Conservation (phyloP, 2,888 invertebrate genomes). For the Deladenus siricidicola region DNA sequence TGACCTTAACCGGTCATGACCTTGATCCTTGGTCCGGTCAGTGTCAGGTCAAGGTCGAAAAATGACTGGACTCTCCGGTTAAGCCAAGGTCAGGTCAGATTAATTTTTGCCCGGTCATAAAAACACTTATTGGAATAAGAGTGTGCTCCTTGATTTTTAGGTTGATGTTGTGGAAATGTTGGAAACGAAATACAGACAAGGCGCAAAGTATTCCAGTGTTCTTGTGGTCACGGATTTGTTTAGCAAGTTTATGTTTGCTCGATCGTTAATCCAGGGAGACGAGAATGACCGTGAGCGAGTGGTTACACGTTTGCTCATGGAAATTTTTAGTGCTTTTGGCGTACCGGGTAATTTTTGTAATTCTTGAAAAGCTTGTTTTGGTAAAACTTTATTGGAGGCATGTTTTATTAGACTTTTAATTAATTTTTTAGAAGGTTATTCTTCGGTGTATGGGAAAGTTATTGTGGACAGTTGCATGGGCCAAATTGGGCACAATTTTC, state of each 20-base stretch:
- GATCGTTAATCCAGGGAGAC: conserved; percentile 4
- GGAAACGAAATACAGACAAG: conserved; percentile 5
- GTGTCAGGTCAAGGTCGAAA: too few species aligned
- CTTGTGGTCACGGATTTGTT: conserved; percentile 9
- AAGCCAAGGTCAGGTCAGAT: too few species aligned
- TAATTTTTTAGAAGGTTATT: conserved; percentile 9
- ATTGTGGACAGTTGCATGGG: conserved; percentile 3
- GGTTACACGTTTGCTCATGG: conserved; percentile 1
- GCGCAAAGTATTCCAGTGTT: conserved; percentile 2
- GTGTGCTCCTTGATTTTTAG: neutral
- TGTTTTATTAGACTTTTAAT: neutral
- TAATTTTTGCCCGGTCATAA: too few species aligned
- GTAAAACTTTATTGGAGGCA: neutral
- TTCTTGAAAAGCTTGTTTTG: neutral
- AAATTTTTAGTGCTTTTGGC: conserved; percentile 7
- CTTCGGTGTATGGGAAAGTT: conserved; percentile 2
- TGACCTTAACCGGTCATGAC: too few species aligned
- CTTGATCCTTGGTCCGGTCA: too few species aligned
- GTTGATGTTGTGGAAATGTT: conserved; percentile 6
- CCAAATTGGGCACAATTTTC: conserved; percentile 4
- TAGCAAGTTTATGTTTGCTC: conserved; percentile 10
- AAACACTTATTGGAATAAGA: too few species aligned
- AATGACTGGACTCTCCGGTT: too few species aligned
- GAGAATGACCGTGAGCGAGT: conserved; percentile 7
- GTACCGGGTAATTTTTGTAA: conserved; percentile 1